These are phyloP conservation scores for Canis aureus DNA, from an alignment of 2,113 vertebrate genomes.

Conservation along the genomic window DNA sequence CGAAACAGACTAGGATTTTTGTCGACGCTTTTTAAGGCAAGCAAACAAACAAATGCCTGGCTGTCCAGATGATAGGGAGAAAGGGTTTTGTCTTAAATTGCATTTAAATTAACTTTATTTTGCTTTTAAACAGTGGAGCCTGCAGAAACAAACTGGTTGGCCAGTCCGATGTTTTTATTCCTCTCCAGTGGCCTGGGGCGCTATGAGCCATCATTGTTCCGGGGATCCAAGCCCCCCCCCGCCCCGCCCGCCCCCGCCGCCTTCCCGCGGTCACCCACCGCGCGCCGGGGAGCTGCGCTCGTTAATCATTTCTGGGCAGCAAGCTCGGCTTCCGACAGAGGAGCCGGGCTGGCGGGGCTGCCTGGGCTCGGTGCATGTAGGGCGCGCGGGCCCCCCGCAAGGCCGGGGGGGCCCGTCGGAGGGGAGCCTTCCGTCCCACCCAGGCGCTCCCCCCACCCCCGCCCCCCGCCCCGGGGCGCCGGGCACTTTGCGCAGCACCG, in stretches of 20 bases:
- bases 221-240: background rate
- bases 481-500: background rate
- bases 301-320: conserved; percentile 8
- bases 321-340: background rate
- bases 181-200: background rate
- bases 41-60: conserved; percentile 65
- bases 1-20: conserved; percentile 73
- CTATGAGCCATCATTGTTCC: conserved; percentile 59
- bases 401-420: too few relatives aligned
- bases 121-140: background rate
- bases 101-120: background rate
- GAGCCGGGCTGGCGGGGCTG: background rate
- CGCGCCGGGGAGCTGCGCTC: background rate
- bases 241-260: accelerated
- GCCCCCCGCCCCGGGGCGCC: background rate
- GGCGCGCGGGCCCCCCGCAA: background rate
- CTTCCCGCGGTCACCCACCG: background rate
- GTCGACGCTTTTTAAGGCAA: conserved; percentile 67
- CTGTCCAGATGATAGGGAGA: conserved; percentile 46
- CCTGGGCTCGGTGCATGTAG: background rate
- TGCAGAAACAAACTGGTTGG: background rate
- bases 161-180: background rate
- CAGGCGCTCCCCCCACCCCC: background rate
- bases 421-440: too few relatives aligned
- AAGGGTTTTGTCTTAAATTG: background rate